phyloP scores from a whole-genome alignment of 2,888 invertebrate genomes.

The Melitaea athalia region DNA sequence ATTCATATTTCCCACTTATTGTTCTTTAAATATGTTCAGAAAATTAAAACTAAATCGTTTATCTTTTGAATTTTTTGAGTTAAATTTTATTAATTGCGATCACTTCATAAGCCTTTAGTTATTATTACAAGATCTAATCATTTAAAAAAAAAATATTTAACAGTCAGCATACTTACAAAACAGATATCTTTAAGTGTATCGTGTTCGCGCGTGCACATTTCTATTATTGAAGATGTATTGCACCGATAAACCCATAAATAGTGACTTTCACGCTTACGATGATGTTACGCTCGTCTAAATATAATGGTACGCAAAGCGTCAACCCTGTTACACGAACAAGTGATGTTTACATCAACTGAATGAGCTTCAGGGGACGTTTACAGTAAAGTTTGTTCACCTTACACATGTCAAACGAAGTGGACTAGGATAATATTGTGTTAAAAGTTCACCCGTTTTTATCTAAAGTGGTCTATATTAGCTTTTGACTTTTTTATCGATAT shows the following conservation, averaged over 20 bases:
- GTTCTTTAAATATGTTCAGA: neutral
- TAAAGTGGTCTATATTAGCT: neutral
- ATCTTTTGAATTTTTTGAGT: neutral
- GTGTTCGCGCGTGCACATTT: conserved; percentile 26
- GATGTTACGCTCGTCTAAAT: conserved; percentile 41
- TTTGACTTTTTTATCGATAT: neutral
- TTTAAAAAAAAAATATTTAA: conserved; percentile 22
- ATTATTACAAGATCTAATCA: conserved; percentile 2
- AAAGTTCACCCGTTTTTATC: neutral
- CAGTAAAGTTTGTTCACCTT: conserved; percentile 69
- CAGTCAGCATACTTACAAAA: conserved; percentile 19
- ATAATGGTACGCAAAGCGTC: conserved; percentile 48
- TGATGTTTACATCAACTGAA: conserved; percentile 67
- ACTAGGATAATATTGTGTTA: conserved; percentile 10
- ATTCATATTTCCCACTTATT: no score
- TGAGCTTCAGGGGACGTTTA: conserved; percentile 61
- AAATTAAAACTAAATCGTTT: neutral
- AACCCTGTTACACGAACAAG: conserved; percentile 57
- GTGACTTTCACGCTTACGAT: conserved; percentile 33
- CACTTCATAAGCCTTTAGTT: neutral
- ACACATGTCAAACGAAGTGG: conserved; percentile 41
- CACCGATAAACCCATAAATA: conserved; percentile 38
- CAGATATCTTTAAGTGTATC: conserved; percentile 19
- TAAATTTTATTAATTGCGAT: conserved; percentile 1
- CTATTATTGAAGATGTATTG: conserved; percentile 28